A percentile compares a stretch with the other conserved stretches of the same genome.
Conservation (phyloP, 2,888 invertebrate species). For the Napeogenes sylphis region DNA sequence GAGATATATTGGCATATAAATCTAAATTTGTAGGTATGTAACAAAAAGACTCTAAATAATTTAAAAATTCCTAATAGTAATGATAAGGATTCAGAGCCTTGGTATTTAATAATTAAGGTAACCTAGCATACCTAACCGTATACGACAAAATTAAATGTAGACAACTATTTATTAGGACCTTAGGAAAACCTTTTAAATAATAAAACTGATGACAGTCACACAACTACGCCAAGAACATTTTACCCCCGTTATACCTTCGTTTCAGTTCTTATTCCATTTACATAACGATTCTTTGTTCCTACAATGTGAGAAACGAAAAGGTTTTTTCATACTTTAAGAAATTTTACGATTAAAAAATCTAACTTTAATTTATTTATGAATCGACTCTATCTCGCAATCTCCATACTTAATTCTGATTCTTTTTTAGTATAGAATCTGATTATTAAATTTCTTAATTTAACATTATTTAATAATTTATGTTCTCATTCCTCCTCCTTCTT, state of each 20-base stretch:
- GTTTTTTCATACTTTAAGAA: too few relatives aligned
- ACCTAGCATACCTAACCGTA: too few relatives aligned
- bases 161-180: too few relatives aligned
- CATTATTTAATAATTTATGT: too few relatives aligned
- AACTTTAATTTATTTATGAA: neutral
- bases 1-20: neutral
- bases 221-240: neutral
- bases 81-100: too few relatives aligned
- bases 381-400: neutral
- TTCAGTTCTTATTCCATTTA: slow-evolving; percentile 6
- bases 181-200: neutral
- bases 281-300: slow-evolving; percentile 3
- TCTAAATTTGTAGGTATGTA: neutral
- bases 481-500: too few relatives aligned
- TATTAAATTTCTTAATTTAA: neutral
- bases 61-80: too few relatives aligned
- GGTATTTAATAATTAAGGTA: too few relatives aligned
- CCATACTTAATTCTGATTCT: neutral
- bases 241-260: neutral
- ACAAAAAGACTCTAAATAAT: neutral
- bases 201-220: neutral
- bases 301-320: neutral
- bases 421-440: neutral
- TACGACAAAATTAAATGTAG: too few relatives aligned
- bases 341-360: too few relatives aligned